These are phyloP conservation scores for Ptychadena robeensis DNA, from an alignment of 2,797 vertebrate species.

Conservation along the genomic window DNA sequence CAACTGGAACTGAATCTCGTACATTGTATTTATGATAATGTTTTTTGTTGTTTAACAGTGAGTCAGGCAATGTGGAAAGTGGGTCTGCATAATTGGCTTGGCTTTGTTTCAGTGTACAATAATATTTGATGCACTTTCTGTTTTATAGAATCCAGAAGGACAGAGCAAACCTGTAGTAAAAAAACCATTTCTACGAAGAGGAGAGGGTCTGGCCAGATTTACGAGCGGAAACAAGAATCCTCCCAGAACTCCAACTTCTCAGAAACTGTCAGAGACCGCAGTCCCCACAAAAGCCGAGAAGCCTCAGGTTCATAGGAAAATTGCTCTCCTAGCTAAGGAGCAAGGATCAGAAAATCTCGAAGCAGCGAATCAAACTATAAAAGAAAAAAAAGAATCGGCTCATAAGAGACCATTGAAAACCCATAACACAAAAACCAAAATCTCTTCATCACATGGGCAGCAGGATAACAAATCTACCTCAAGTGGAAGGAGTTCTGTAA, in stretches of 20 bases:
- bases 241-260: conserved; percentile 65
- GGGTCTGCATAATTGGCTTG: no score
- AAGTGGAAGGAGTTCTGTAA: conserved; percentile 64
- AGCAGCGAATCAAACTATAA: conserved; percentile 63
- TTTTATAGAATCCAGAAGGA: conserved; percentile 66
- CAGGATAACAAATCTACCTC: conserved; percentile 63
- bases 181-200: conserved; percentile 86
- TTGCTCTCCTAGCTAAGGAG: conserved; percentile 77
- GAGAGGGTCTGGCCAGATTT: conserved; percentile 89
- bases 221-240: conserved; percentile 72
- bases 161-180: conserved; percentile 73
- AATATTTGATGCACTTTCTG: not conserved
- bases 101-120: not conserved
- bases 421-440: conserved; percentile 72
- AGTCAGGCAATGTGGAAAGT: no score
- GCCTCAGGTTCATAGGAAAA: conserved; percentile 81
- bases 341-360: conserved; percentile 63
- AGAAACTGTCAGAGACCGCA: conserved; percentile 69
- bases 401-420: conserved; percentile 71
- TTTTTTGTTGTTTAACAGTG: no score
- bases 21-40: no score
- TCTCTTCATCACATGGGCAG: conserved; percentile 42
- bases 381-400: conserved; percentile 65
- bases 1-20: no score
- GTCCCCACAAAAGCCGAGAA: conserved; percentile 67